Evolutionary conservation across 2,888 invertebrate species (phyloP).

Genomic region (Lochmaea capreae): DNA sequence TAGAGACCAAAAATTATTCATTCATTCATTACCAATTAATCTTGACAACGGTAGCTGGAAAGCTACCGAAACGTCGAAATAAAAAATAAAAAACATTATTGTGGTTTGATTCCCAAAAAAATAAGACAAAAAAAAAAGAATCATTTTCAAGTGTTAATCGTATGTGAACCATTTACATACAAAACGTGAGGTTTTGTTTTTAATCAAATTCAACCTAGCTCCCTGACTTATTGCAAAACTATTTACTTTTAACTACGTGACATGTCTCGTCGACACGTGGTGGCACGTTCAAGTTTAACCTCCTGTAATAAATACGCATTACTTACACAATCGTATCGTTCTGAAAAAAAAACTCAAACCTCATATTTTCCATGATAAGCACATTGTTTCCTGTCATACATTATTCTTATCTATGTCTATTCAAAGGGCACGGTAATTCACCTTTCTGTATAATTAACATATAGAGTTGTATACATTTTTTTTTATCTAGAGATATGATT

Average conservation of each 20-base stretch:
- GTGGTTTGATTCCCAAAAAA: no score
- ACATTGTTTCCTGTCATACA: neutral
- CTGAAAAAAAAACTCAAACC: neutral
- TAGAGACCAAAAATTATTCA: no score
- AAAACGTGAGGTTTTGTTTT: slow-evolving; percentile 4
- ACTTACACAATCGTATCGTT: neutral
- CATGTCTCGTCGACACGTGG: slow-evolving; percentile 1
- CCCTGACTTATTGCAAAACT: neutral
- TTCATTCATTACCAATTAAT: no score
- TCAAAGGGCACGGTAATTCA: slow-evolving; percentile 3
- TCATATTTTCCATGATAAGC: neutral
- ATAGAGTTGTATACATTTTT: neutral
- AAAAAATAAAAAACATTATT: no score
- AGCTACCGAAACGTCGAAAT: no score
- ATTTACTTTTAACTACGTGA: neutral
- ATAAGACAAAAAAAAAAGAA: no score
- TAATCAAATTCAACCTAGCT: neutral
- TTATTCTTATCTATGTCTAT: slow-evolving; percentile 5
- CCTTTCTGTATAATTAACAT: neutral
- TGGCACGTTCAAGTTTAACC: slow-evolving; percentile 1
- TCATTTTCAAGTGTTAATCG: neutral
- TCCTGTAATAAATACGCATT: neutral
- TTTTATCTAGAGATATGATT: neutral
- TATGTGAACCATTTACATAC: neutral
- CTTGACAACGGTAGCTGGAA: no score